Evolutionary conservation across 2,888 invertebrate genomes (phyloP), one percentile per base, ranked within the genome.

Genomic region (Scaptomyza parva): DNA sequence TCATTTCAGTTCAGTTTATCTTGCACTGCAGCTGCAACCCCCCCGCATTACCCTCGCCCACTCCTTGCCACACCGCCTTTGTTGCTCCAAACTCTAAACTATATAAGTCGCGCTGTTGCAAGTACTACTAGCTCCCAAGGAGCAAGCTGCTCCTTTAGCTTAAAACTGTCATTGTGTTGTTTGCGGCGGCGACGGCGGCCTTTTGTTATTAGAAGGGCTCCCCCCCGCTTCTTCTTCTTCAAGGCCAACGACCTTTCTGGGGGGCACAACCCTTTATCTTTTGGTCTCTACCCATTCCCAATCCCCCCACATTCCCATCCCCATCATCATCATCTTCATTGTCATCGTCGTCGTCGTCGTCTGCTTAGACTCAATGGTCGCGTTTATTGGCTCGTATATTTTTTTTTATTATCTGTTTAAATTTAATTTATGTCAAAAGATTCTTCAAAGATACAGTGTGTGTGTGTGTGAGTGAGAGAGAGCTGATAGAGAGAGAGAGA

Each of bases 331-430:
- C n/a, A n/a, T n/a, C n/a, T n/a, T n/a, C n/a, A n/a, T n/a, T n/a
- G n/a, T n/a, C n/a, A n/a, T n/a, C n/a, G n/a, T n/a, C n/a, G n/a
- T n/a, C n/a, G n/a, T n/a, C n/a, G 37, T 48, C 40, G 30, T 39
- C 47, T 47, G 57, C 33, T 55, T 43, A 20, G 52, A 37, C 53
- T 55, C 73, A 63, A 68, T 63, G 57, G 70, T 67, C 81, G 54
- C 78, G 68, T 84, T 84, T 82, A 82, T 86, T 86, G 86, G 86
- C 81, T 82, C 82, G 82, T 82, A 86, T 86, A 86, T 84, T 54
- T 63, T 60, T 62, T 82, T 86, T 82, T 86, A 86, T 84, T 86
- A 86, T 84, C 82, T 86, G 76, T 82, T 82, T 84, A 84, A 86
- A 82, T 86, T 86, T 84, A 82, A 82, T 82, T 82, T 82, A 82